These are phyloP conservation scores for Pararge aegeria DNA, from an alignment of 1,140 invertebrate genomes.

Conservation along the genomic window DNA sequence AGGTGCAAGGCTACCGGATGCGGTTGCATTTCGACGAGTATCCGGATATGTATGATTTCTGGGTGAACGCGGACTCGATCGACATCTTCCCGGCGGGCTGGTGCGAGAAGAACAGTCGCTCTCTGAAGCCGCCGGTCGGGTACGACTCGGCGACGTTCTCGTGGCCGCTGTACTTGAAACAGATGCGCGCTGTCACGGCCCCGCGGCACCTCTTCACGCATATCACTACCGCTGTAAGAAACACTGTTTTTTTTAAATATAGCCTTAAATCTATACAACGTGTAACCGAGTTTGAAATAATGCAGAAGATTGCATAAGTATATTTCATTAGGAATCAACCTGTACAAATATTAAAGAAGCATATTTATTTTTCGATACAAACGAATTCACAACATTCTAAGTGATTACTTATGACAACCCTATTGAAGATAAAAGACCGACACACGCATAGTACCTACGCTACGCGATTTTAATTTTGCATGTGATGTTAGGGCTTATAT, in stretches of 20 bases:
- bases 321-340: too few relatives aligned
- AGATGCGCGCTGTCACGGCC: constrained; percentile 87
- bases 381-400: too few relatives aligned
- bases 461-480: too few relatives aligned
- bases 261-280: too few relatives aligned
- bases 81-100: constrained; percentile 97
- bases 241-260: constrained; percentile 3
- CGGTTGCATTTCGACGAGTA: constrained; percentile 96
- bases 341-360: too few relatives aligned
- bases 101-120: constrained; percentile 89
- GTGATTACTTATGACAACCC: too few relatives aligned
- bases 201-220: constrained; percentile 88
- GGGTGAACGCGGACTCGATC: constrained; percentile 94
- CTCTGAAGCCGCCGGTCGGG: constrained; percentile 88
- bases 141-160: constrained; percentile 84
- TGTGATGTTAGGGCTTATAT: too few relatives aligned
- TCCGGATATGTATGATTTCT: constrained; percentile 94
- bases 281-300: too few relatives aligned
- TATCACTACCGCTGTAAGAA: constrained; percentile 67
- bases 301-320: too few relatives aligned
- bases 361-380: too few relatives aligned
- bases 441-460: too few relatives aligned
- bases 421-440: too few relatives aligned
- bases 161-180: constrained; percentile 92
- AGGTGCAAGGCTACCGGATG: constrained; percentile 90